Evolutionary conservation across 2,113 vertebrate species (phyloP).

Genomic region (Nansenia antarctica): DNA sequence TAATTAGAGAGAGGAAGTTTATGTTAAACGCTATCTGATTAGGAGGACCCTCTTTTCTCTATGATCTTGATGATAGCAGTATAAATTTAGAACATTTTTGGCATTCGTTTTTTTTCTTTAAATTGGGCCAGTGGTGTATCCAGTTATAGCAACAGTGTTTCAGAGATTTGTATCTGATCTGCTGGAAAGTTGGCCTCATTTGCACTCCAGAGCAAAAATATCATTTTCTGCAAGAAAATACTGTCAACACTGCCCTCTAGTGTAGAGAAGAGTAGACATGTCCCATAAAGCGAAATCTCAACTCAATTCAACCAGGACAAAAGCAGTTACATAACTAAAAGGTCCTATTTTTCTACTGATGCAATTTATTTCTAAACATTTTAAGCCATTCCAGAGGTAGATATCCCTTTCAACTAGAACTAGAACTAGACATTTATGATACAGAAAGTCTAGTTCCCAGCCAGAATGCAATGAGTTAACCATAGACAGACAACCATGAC

Average conservation of each 20-base stretch:
- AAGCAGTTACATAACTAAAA: conserved; percentile 2
- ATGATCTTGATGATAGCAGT: conserved; percentile 30
- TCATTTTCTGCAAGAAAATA: conserved; percentile 20
- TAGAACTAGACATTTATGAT: neutral
- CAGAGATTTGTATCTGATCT: conserved; percentile 54
- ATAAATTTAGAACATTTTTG: conserved; percentile 35
- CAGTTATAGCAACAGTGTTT: conserved; percentile 52
- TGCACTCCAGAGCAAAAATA: conserved; percentile 44
- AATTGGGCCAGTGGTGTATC: conserved; percentile 36
- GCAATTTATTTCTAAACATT: neutral
- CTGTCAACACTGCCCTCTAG: conserved; percentile 27
- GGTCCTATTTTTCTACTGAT: neutral
- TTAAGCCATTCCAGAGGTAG: neutral
- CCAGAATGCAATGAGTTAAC: neutral
- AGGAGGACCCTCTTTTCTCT: conserved; percentile 25
- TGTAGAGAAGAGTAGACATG: conserved; percentile 1
- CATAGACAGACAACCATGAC: neutral
- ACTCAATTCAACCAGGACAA: neutral
- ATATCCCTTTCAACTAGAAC: neutral
- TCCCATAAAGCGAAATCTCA: neutral
- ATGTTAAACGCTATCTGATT: conserved; percentile 50
- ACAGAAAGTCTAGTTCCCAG: neutral
- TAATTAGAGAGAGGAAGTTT: conserved; percentile 49
- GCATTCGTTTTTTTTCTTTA: conserved; percentile 46
- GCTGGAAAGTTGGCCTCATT: conserved; percentile 56